Conservation (phyloP, 2,113 vertebrate genomes). For the Falco punctatus region DNA sequence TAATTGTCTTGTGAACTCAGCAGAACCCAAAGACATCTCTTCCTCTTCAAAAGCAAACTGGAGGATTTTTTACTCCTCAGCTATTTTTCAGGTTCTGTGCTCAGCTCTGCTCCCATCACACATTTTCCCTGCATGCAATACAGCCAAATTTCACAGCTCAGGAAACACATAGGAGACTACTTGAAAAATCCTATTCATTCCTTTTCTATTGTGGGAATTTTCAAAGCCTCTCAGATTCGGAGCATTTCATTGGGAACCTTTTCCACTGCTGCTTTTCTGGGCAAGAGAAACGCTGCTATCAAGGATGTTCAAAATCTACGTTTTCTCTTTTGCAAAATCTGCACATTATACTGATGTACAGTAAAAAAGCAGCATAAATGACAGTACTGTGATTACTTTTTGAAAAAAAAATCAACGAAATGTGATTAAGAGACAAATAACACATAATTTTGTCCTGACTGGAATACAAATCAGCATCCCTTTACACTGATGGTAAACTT, state of each 20-base stretch:
- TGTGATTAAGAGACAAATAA: conserved; percentile 65
- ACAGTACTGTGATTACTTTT: conserved; percentile 17
- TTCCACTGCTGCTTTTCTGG: conserved; percentile 59
- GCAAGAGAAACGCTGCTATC: conserved; percentile 21
- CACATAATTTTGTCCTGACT: conserved; percentile 64
- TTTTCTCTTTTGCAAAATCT: conserved; percentile 23
- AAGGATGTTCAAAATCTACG: conserved; percentile 40
- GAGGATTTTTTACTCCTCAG: background rate
- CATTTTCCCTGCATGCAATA: background rate
- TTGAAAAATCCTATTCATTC: conserved; percentile 49
- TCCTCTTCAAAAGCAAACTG: background rate
- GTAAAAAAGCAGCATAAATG: conserved; percentile 58
- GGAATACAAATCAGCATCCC: conserved; percentile 64
- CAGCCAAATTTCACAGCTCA: conserved; percentile 21
- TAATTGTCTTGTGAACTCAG: conserved; percentile 6
- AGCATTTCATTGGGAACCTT: conserved; percentile 45
- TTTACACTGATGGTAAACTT: conserved; percentile 62
- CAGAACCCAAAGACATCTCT: background rate
- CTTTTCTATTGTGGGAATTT: conserved; percentile 40
- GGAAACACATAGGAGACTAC: conserved; percentile 25
- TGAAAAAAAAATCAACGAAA: conserved; percentile 55
- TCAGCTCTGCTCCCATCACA: background rate
- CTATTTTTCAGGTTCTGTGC: conserved; percentile 4
- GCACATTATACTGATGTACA: conserved; percentile 55
- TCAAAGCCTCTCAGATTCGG: conserved; percentile 55